Percentiles rank a stretch among this genome's conserved stretches.
These are phyloP conservation scores for Helleia helle DNA, from an alignment of 2,888 invertebrate genomes.

Conservation along the genomic window DNA sequence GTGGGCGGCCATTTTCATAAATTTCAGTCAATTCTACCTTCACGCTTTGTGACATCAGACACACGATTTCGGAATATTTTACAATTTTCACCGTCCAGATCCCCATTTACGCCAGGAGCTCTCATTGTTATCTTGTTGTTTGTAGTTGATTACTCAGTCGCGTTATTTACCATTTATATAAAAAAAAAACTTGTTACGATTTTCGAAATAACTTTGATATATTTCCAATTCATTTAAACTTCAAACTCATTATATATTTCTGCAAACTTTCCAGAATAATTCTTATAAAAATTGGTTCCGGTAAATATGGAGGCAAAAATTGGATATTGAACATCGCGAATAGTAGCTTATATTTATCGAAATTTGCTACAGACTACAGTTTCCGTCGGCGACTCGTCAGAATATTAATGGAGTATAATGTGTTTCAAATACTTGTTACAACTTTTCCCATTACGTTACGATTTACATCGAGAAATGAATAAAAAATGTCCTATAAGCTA, in stretches of 20 bases:
- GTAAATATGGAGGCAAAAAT: not conserved
- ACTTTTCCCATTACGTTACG: conserved; percentile 69
- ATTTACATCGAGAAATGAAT: conserved; percentile 58
- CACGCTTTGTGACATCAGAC: not conserved
- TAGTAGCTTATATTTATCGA: conserved; percentile 11
- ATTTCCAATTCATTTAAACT: too few species aligned
- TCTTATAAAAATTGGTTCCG: not conserved
- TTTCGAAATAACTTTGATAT: too few species aligned
- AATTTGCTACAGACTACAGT: not conserved
- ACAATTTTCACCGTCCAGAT: not conserved
- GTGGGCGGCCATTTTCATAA: not conserved
- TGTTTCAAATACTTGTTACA: conserved; percentile 68
- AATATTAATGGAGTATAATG: conserved; percentile 69
- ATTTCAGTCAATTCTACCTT: not conserved
- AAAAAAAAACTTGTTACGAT: too few species aligned
- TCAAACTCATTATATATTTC: too few species aligned
- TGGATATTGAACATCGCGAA: not conserved
- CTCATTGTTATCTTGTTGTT: too few species aligned
- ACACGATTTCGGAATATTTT: not conserved
- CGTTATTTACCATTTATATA: too few species aligned
- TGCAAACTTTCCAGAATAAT: not conserved
- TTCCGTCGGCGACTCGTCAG: conserved; percentile 47
- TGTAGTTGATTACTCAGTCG: too few species aligned
- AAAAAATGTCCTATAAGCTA: conserved; percentile 47
- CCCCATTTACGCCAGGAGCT: too few species aligned